These are phyloP conservation scores for Hemicrepidius hirtus DNA, from an alignment of 2,888 invertebrate species.

Conservation along the genomic window DNA sequence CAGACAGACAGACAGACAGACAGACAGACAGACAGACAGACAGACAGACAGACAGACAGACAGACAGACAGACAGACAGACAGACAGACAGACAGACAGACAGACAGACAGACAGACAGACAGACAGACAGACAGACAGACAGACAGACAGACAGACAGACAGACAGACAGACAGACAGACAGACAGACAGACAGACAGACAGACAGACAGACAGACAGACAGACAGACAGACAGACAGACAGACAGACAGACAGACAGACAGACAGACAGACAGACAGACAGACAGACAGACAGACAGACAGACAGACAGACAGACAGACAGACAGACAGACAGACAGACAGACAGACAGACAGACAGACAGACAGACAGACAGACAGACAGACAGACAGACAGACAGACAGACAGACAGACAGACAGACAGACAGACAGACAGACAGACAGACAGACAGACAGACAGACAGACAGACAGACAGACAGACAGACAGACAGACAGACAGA, in stretches of 20 bases:
- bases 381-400: constrained; percentile 30
- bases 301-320: constrained; percentile 30
- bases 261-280: constrained; percentile 30
- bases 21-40: constrained; percentile 28
- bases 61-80: constrained; percentile 30
- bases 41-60: constrained; percentile 30
- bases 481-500: constrained; percentile 30
- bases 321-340: constrained; percentile 30
- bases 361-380: constrained; percentile 30
- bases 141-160: constrained; percentile 30
- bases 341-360: constrained; percentile 30
- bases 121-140: constrained; percentile 30
- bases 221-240: constrained; percentile 30
- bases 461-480: constrained; percentile 30
- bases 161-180: constrained; percentile 30
- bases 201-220: constrained; percentile 29
- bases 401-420: constrained; percentile 30
- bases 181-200: constrained; percentile 30
- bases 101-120: constrained; percentile 30
- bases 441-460: constrained; percentile 30
- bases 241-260: constrained; percentile 30
- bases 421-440: constrained; percentile 30
- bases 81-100: constrained; percentile 30
- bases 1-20: constrained; percentile 22
- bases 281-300: constrained; percentile 30